Conservation (phyloP, 1,140 invertebrate species). For the Conopomorpha cramerella region DNA sequence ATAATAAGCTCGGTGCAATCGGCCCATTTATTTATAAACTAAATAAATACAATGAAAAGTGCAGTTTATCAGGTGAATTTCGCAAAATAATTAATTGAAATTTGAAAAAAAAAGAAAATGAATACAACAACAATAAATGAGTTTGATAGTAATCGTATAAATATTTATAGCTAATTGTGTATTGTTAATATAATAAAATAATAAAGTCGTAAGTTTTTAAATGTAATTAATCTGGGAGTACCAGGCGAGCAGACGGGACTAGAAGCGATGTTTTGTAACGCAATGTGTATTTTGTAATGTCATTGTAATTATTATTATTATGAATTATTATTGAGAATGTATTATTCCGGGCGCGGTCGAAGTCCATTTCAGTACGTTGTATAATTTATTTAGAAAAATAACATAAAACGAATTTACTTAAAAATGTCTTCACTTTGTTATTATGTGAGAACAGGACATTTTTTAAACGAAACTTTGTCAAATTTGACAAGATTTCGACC, state of each 20-base stretch:
- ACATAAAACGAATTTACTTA: too few species aligned
- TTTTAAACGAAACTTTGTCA: neutral
- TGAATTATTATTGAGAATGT: neutral
- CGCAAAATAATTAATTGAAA: too few species aligned
- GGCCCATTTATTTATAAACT: constrained; percentile 12
- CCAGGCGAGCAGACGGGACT: constrained; percentile 30
- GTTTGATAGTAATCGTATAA: constrained; percentile 58
- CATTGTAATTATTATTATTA: neutral
- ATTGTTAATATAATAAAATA: constrained; percentile 59
- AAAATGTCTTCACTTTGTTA: too few species aligned
- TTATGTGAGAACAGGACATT: neutral
- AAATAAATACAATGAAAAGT: too few species aligned
- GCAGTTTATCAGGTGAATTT: too few species aligned
- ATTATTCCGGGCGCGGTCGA: too few species aligned
- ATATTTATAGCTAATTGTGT: constrained; percentile 61
- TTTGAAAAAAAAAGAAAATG: too few species aligned
- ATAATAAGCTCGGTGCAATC: constrained; percentile 25
- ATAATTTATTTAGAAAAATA: too few species aligned
- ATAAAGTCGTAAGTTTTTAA: constrained; percentile 52
- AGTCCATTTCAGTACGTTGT: too few species aligned
- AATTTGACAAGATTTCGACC: neutral
- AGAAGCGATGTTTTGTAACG: constrained; percentile 27
- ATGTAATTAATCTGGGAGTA: constrained; percentile 41
- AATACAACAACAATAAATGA: constrained; percentile 45
- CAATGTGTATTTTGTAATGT: constrained; percentile 21